These are phyloP conservation scores for Oreortyx pictus DNA, from an alignment of 2,797 vertebrate genomes.

Conservation along the genomic window DNA sequence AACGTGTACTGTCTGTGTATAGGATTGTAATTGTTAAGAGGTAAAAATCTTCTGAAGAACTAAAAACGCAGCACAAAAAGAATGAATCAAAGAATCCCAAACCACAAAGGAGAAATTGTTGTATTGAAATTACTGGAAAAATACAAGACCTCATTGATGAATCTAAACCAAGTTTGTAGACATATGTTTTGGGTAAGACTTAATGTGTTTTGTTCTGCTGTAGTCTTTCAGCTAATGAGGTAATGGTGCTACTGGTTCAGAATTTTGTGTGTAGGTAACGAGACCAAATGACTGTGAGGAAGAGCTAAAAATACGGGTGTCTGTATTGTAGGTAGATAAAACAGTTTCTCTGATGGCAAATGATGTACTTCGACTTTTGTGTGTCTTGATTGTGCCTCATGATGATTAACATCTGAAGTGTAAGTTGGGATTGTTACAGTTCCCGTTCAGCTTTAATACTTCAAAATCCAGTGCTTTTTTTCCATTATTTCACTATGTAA, in stretches of 20 bases:
- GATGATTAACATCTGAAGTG: not conserved
- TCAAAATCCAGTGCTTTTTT: not conserved
- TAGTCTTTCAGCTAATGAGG: not conserved
- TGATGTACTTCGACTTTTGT: not conserved
- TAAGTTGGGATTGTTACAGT: not conserved
- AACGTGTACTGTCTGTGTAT: not conserved
- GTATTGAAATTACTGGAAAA: not conserved
- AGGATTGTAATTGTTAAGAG: not conserved
- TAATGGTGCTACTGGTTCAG: not conserved
- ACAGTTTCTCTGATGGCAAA: not conserved
- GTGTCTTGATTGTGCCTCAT: not conserved
- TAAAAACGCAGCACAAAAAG: not conserved
- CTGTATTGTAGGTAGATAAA: not conserved
- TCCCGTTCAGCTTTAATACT: not conserved
- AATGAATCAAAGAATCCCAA: not conserved
- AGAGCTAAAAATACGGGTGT: not conserved
- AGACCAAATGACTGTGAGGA: not conserved
- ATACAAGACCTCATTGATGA: not conserved
- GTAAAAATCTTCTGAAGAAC: not conserved
- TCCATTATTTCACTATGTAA: not conserved
- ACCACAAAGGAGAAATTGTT: not conserved
- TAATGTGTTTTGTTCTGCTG: not conserved
- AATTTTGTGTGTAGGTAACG: not conserved
- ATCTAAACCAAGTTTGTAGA: not conserved
- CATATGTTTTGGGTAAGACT: not conserved